Conservation (phyloP, 2,797 vertebrate species). For the Mus minutoides region DNA sequence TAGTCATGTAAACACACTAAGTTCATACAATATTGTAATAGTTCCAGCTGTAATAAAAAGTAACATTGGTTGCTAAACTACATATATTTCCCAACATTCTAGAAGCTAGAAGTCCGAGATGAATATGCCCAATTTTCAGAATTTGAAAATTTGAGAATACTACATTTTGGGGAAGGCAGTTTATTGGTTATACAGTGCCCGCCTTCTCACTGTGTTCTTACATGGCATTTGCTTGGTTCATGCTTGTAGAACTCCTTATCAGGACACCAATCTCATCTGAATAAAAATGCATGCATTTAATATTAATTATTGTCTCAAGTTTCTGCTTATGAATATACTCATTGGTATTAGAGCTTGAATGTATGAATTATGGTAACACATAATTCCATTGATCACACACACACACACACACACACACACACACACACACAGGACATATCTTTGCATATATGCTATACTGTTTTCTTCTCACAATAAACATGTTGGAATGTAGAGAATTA, state of each 20-base stretch:
- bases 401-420: not conserved
- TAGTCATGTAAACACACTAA: not conserved
- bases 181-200: not conserved
- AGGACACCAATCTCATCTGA: not conserved
- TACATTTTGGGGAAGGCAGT: not conserved
- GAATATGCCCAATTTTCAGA: not conserved
- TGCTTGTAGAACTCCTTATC: not conserved
- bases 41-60: not conserved
- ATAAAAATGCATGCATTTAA: not conserved
- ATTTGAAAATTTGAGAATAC: not conserved
- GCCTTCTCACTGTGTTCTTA: not conserved
- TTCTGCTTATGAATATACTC: not conserved
- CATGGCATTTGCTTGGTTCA: not conserved
- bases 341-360: not conserved
- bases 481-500: not conserved
- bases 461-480: not conserved
- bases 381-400: not conserved
- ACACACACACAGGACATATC: not conserved
- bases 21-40: not conserved
- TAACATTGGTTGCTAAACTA: not conserved
- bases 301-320: not conserved
- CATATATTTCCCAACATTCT: not conserved
- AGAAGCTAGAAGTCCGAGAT: not conserved
- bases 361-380: not conserved
- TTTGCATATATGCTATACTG: not conserved